Conservation (phyloP, 2,113 vertebrate species). For the Callithrix jacchus region DNA sequence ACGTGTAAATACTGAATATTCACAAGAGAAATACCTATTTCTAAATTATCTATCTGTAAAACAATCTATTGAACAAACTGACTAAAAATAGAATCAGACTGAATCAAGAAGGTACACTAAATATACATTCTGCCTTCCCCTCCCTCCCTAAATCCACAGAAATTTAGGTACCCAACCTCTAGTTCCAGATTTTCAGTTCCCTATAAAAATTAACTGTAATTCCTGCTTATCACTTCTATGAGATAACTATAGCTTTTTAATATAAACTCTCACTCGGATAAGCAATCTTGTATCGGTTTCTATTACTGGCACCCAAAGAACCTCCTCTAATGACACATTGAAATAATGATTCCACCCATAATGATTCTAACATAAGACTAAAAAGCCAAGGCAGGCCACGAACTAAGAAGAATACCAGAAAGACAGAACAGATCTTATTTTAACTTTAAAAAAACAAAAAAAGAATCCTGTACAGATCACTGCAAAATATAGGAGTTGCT, state of each 20-base stretch:
- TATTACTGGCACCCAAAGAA: neutral
- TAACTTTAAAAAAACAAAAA: neutral
- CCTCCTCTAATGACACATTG: neutral
- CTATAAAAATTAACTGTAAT: neutral
- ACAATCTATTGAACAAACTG: neutral
- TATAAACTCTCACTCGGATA: neutral
- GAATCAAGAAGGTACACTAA: constrained; percentile 13
- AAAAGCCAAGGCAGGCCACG: neutral
- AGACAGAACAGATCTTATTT: neutral
- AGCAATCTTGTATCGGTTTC: neutral
- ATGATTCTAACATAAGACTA: neutral
- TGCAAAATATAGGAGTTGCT: neutral
- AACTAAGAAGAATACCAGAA: neutral
- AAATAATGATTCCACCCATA: neutral
- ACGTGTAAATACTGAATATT: neutral
- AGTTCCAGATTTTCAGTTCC: neutral
- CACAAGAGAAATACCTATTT: neutral
- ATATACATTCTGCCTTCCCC: neutral
- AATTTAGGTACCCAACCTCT: neutral
- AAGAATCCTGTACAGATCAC: neutral
- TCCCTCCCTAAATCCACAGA: neutral
- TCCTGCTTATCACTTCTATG: neutral
- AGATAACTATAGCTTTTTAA: neutral
- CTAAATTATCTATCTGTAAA: neutral
- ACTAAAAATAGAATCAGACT: neutral